Evolutionary conservation across 2,888 invertebrate genomes (phyloP).

Genomic region (Troides helena): DNA sequence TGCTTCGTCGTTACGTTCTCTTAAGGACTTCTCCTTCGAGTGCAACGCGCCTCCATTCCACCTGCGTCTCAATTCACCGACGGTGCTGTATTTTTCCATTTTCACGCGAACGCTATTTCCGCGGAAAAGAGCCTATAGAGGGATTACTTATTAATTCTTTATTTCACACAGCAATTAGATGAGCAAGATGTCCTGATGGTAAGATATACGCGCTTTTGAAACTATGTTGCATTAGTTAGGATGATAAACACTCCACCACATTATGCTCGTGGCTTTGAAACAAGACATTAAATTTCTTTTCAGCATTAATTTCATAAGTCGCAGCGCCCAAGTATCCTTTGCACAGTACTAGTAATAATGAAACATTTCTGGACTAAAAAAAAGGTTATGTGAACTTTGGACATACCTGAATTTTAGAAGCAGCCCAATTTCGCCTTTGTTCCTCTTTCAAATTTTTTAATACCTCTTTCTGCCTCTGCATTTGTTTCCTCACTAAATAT

Average conservation of each 20-base stretch:
- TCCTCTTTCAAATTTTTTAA: slow-evolving; percentile 65
- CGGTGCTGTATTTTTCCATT: slow-evolving; percentile 42
- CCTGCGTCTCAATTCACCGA: slow-evolving; percentile 55
- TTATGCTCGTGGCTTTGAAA: too few relatives aligned
- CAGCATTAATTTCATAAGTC: too few relatives aligned
- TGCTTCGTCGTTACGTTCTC: slow-evolving; percentile 66
- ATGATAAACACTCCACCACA: too few relatives aligned
- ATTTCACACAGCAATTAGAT: too few relatives aligned
- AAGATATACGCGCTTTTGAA: too few relatives aligned
- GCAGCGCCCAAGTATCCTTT: too few relatives aligned
- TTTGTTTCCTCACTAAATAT: slow-evolving; percentile 68
- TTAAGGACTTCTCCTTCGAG: slow-evolving; percentile 60
- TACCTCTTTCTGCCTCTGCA: slow-evolving; percentile 64
- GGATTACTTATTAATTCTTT: neutral
- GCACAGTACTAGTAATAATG: neutral
- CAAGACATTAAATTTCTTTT: too few relatives aligned
- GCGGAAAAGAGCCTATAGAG: slow-evolving; percentile 72
- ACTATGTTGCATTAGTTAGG: too few relatives aligned
- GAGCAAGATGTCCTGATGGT: too few relatives aligned
- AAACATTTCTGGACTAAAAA: neutral
- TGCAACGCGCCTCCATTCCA: slow-evolving; percentile 64
- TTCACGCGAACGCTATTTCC: slow-evolving; percentile 65
- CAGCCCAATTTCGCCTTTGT: slow-evolving; percentile 72
- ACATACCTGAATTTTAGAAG: slow-evolving; percentile 82
- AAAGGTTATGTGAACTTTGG: neutral